Evolutionary conservation across 2,797 vertebrate genomes (phyloP).

Genomic region (Prunella strophiata): DNA sequence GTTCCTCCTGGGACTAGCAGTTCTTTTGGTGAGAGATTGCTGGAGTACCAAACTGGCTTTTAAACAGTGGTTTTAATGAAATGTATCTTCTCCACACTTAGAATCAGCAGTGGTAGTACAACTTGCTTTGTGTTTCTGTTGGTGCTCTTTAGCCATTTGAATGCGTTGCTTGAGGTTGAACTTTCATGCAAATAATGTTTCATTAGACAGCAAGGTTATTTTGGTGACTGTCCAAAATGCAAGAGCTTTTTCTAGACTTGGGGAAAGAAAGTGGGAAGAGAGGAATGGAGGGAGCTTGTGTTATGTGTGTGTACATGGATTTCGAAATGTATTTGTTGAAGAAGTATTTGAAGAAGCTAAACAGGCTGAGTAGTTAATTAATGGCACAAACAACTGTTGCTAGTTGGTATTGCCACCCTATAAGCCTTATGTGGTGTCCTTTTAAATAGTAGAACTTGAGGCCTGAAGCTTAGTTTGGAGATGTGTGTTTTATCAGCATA

Average conservation of each 20-base stretch:
- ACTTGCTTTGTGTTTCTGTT: background rate
- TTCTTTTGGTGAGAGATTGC: background rate
- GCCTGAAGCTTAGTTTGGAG: background rate
- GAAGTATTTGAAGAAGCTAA: background rate
- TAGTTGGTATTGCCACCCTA: background rate
- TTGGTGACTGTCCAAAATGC: background rate
- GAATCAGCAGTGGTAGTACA: background rate
- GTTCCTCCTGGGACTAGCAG: background rate
- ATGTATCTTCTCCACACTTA: background rate
- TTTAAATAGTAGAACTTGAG: background rate
- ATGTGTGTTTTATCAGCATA: background rate
- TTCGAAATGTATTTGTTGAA: background rate
- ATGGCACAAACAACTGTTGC: background rate
- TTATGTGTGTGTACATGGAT: rapidly evolving
- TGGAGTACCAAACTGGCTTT: background rate
- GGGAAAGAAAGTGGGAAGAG: background rate
- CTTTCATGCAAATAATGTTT: background rate
- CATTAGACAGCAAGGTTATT: background rate
- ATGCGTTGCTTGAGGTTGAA: background rate
- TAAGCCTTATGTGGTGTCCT: background rate
- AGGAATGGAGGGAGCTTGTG: background rate
- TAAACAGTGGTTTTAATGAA: background rate
- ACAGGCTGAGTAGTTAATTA: background rate
- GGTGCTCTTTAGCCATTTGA: background rate
- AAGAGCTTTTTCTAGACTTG: background rate